Evolutionary conservation across 2,113 vertebrate genomes (phyloP).

Genomic region (Osmerus eperlanus): DNA sequence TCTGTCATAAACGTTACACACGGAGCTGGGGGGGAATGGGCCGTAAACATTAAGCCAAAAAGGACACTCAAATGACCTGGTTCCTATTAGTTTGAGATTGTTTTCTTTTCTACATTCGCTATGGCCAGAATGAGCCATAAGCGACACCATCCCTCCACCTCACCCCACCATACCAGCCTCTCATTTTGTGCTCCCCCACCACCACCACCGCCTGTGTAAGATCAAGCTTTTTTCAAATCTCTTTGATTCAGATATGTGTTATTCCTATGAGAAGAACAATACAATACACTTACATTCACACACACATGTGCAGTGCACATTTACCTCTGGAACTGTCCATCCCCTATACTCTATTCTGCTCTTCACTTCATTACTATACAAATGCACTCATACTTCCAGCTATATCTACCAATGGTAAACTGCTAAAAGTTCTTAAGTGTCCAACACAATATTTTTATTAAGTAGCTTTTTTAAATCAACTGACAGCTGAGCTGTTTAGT

Average conservation of each 20-base stretch:
- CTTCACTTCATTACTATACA: not conserved
- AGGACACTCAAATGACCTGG: conserved; percentile 10
- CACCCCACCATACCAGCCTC: not conserved
- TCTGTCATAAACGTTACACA: not conserved
- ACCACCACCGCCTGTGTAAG: not conserved
- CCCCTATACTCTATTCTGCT: not conserved
- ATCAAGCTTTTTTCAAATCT: too few relatives aligned
- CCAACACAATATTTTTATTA: conserved; percentile 59
- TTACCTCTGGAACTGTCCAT: not conserved
- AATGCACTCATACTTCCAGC: conserved; percentile 3
- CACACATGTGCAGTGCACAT: not conserved
- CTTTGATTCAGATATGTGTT: too few relatives aligned
- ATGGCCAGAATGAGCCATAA: not conserved
- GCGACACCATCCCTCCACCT: conserved; percentile 19
- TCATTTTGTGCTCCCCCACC: not conserved
- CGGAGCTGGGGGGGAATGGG: not conserved
- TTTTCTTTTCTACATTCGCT: conserved; percentile 4
- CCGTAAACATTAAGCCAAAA: not conserved
- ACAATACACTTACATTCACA: conserved; percentile 8
- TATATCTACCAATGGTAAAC: conserved; percentile 46
- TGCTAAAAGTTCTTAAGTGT: conserved; percentile 47
- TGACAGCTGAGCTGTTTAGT: conserved; percentile 56
- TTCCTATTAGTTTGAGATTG: conserved; percentile 4
- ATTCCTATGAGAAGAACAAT: not conserved
- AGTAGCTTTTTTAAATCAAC: conserved; percentile 49